Conservation (phyloP, 2,797 vertebrate genomes). For the Protonibea diacanthus region DNA sequence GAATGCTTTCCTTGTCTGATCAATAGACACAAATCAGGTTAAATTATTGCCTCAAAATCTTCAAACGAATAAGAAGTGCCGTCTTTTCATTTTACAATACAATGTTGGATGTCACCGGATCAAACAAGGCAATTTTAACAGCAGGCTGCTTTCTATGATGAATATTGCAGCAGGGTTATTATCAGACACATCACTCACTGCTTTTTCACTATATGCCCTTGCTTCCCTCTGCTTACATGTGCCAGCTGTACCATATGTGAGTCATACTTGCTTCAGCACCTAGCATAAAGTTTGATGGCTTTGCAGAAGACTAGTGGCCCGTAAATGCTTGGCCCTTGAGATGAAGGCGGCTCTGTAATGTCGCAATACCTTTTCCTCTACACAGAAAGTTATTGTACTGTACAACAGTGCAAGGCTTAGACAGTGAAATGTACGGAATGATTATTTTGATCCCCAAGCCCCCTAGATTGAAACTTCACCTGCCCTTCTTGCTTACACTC, state of each 20-base stretch:
- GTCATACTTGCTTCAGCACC: constrained; percentile 9
- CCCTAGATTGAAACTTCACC: constrained; percentile 53
- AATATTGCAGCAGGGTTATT: constrained; percentile 69
- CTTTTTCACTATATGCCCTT: constrained; percentile 39
- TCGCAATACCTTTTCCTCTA: constrained; percentile 12
- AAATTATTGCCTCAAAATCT: constrained; percentile 40
- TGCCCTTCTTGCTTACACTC: constrained; percentile 75
- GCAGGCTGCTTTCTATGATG: constrained; percentile 51
- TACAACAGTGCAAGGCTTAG: constrained; percentile 31
- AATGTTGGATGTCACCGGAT: constrained; percentile 25
- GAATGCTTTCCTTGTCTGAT: constrained; percentile 16
- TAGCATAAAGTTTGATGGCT: constrained; percentile 39
- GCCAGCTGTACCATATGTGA: not conserved
- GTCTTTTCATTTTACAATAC: constrained; percentile 43
- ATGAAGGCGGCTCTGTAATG: constrained; percentile 40
- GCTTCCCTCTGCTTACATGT: constrained; percentile 18
- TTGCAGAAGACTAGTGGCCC: constrained; percentile 27
- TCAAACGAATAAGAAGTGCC: constrained; percentile 54
- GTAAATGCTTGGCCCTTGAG: constrained; percentile 11
- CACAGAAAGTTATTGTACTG: constrained; percentile 41
- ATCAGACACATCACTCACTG: constrained; percentile 35
- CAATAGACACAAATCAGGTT: constrained; percentile 48
- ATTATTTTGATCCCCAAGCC: constrained; percentile 70
- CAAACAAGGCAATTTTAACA: constrained; percentile 59
- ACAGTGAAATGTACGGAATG: constrained; percentile 62